Percentiles rank a stretch among this genome's conserved stretches.
phyloP scores from a whole-genome alignment of 2,113 vertebrate genomes.

The Xenotilapia leptura region DNA sequence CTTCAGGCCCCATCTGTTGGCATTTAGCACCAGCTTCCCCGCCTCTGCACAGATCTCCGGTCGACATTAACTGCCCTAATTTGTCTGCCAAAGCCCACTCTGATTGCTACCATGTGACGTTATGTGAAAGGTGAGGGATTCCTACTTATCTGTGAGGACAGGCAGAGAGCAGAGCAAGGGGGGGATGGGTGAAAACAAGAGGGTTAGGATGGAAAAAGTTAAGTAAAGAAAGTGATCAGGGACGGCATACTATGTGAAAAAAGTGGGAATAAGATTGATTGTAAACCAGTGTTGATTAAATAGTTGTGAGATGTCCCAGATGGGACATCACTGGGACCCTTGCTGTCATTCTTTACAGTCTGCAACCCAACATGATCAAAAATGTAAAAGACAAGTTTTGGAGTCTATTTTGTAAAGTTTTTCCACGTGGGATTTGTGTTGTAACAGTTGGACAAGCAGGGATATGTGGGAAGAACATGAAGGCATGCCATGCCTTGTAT shows the following conservation, averaged over 20 bases:
- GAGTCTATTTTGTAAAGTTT: background rate
- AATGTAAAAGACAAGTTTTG: background rate
- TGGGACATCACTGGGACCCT: background rate
- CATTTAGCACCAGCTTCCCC: conserved; percentile 65
- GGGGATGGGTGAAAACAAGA: background rate
- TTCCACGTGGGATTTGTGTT: background rate
- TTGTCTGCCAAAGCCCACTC: conserved; percentile 69
- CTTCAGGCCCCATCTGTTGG: conserved; percentile 66
- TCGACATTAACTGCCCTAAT: conserved; percentile 70
- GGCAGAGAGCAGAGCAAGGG: background rate
- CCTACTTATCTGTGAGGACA: conserved; percentile 60
- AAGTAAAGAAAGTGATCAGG: conserved; percentile 21
- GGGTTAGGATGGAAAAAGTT: background rate
- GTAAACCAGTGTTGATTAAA: background rate
- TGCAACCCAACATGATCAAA: background rate
- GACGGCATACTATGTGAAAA: conserved; percentile 9
- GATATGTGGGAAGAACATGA: background rate
- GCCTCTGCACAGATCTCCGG: conserved; percentile 66
- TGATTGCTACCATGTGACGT: conserved; percentile 72
- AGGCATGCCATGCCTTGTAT: background rate
- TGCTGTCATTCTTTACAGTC: background rate
- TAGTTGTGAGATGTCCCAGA: background rate
- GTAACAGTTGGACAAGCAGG: background rate
- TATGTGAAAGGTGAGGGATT: conserved; percentile 68
- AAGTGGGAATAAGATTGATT: background rate